Percentiles rank a stretch among this genome's conserved stretches.
These are phyloP conservation scores for Scortum barcoo DNA, from an alignment of 2,113 vertebrate genomes.

Conservation along the genomic window DNA sequence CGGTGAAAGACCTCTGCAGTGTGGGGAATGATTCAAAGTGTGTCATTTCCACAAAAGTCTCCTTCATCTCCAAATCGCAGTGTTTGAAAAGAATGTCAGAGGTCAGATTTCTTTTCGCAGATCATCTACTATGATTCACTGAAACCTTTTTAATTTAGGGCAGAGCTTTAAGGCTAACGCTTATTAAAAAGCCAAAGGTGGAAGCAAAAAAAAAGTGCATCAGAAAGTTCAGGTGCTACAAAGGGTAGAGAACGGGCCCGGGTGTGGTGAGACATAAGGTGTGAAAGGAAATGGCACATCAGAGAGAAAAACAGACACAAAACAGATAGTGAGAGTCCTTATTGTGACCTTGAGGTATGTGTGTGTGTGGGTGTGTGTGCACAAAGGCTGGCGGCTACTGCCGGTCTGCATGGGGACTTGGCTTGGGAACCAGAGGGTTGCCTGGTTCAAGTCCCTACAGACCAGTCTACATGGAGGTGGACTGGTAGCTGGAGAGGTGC, in stretches of 20 bases:
- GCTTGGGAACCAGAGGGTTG: too few species aligned
- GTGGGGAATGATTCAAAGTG: background rate
- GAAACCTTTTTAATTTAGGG: conserved; percentile 24
- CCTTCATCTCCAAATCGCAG: background rate
- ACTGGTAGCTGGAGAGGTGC: too few species aligned
- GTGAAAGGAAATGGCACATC: background rate
- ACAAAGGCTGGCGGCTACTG: too few species aligned
- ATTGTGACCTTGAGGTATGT: conserved; percentile 50
- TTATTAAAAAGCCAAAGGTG: background rate
- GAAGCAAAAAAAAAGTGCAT: background rate
- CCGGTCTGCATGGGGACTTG: too few species aligned
- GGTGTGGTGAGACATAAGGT: conserved; percentile 10
- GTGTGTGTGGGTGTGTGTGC: background rate
- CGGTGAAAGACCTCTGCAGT: background rate
- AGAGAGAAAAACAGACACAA: conserved; percentile 12
- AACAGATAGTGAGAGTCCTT: conserved; percentile 39
- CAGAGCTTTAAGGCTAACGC: background rate
- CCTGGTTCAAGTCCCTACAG: too few species aligned
- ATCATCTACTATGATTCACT: conserved; percentile 3
- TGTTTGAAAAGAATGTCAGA: conserved; percentile 1
- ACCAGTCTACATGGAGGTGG: too few species aligned
- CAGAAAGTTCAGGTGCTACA: background rate
- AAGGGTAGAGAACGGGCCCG: background rate
- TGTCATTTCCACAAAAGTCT: background rate
- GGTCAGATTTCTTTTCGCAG: conserved; percentile 16